Evolutionary conservation across 2,797 vertebrate species (phyloP).

Genomic region (Sebastes taczanowskii): DNA sequence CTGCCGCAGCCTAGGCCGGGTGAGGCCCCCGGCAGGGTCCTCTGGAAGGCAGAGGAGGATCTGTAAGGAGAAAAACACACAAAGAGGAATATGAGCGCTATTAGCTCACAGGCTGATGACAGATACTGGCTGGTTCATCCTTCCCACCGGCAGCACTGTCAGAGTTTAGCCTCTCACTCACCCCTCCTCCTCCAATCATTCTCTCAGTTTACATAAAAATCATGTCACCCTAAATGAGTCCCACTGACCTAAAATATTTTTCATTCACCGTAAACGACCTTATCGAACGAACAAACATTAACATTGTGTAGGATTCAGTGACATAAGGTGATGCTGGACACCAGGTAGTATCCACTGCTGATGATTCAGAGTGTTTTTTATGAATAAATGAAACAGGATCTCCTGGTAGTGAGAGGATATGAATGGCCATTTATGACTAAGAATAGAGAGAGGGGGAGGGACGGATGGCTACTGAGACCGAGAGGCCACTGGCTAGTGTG

Average conservation of each 20-base stretch:
- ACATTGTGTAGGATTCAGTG: not conserved
- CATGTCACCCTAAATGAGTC: not conserved
- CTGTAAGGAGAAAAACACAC: slow-evolving; percentile 76
- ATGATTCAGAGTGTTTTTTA: slow-evolving; percentile 54
- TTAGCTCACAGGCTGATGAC: slow-evolving; percentile 68
- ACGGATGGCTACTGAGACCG: slow-evolving; percentile 48
- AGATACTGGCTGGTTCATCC: slow-evolving; percentile 69
- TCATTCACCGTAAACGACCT: not conserved
- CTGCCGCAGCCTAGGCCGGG: slow-evolving; percentile 53
- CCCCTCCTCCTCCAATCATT: not conserved
- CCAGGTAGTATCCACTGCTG: slow-evolving; percentile 19
- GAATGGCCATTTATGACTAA: slow-evolving; percentile 81
- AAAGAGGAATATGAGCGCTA: slow-evolving; percentile 73
- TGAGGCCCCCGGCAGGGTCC: slow-evolving; percentile 75
- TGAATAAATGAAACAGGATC: slow-evolving; percentile 76
- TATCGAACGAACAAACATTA: not conserved
- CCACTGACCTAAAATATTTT: slow-evolving; percentile 17
- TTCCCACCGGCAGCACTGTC: slow-evolving; percentile 46
- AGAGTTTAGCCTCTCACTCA: slow-evolving; percentile 21
- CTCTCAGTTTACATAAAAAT: slow-evolving; percentile 24
- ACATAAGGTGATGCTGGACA: slow-evolving; percentile 7
- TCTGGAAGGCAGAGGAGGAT: slow-evolving; percentile 84
- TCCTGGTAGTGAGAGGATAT: slow-evolving; percentile 63
- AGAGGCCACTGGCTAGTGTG: slow-evolving; percentile 72
- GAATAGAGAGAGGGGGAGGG: slow-evolving; percentile 61